A percentile compares a stretch with the other conserved stretches of the same genome.
These are phyloP conservation scores for Caenorhabditis becei DNA, from an alignment of 2,888 invertebrate genomes.

Conservation along the genomic window DNA sequence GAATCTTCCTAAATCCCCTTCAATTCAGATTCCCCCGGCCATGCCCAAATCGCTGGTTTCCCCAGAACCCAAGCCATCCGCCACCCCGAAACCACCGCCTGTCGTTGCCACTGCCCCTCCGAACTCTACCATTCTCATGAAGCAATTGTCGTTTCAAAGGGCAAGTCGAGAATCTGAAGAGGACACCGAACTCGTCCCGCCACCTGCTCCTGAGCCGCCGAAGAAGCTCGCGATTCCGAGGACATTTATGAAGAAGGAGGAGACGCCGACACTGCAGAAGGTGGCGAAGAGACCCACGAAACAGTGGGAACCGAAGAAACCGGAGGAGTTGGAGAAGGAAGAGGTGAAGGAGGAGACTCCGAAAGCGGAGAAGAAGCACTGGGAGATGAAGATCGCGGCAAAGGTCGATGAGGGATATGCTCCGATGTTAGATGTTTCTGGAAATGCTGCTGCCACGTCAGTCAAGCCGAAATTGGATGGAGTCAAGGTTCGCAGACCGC, in stretches of 20 bases:
- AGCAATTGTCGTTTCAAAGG: slow-evolving; percentile 54
- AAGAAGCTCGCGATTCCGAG: slow-evolving; percentile 63
- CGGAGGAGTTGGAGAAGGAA: slow-evolving; percentile 32
- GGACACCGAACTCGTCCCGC: slow-evolving; percentile 54
- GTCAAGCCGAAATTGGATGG: slow-evolving; percentile 36
- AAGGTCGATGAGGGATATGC: slow-evolving; percentile 47
- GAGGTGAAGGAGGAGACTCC: slow-evolving; percentile 11
- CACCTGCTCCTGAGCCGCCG: slow-evolving; percentile 31
- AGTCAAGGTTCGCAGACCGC: slow-evolving; percentile 18
- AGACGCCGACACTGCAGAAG: slow-evolving; percentile 32
- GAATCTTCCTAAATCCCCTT: not conserved
- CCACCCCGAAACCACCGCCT: slow-evolving; percentile 12
- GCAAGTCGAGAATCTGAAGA: slow-evolving; percentile 61
- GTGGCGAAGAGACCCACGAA: slow-evolving; percentile 37
- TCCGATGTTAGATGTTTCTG: slow-evolving; percentile 38
- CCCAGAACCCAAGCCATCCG: slow-evolving; percentile 37
- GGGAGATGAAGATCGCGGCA: slow-evolving; percentile 39
- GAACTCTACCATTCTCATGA: slow-evolving; percentile 41
- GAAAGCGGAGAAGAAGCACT: slow-evolving; percentile 38
- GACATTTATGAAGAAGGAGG: slow-evolving; percentile 51
- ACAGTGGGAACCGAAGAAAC: slow-evolving; percentile 46
- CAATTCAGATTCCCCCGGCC: slow-evolving; percentile 23
- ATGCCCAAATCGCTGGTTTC: slow-evolving; percentile 41
- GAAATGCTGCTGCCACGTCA: slow-evolving; percentile 25
- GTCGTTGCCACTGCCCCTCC: slow-evolving; percentile 44